Evolutionary conservation across 2,113 vertebrate species (phyloP), one percentile per base, ranked within the genome.

Genomic region (Serinus canaria): DNA sequence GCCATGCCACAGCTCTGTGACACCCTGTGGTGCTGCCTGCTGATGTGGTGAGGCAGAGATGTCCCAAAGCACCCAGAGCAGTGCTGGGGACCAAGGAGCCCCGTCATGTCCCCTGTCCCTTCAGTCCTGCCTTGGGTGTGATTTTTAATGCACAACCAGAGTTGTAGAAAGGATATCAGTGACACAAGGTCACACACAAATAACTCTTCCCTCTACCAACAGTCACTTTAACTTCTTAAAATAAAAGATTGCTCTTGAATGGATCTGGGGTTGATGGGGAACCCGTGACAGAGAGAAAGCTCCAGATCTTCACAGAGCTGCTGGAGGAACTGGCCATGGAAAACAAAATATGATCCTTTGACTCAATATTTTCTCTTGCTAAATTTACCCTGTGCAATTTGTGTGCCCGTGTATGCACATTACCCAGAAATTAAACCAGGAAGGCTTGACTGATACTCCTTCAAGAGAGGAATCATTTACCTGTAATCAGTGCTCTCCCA

Each of bases 401-500:
- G n/a, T 77, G 75, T 78, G 55, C 18, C 67, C 35, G 5, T 77
- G 49, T 22, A n/a, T 12, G 49, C 73, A 44, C 60, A 78, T 94
- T 82, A 90, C 6, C 59, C 46, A 87, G 92, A 75, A 96, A 96
- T 79, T 86, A 94, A 92, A 82, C 56, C 76, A 39, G 21, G 43
- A 81, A 81, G 62, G 44, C 52, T 86, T 89, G 92, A 90, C 66
- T 78, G 83, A 87, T 95, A 17, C 3, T 4, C 44, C 75, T 93
- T 63, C 67, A 74, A 59, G 60, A 49, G 53, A 92, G 52, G 44
- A 94, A 52, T 55, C 44, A 62, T 90, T 90, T 93, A 92, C 76
- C 89, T 95, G 92, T 79, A 94, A 94, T 79, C 86, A 87, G 37
- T 14, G 4, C 46, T 87, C 79, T 94, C 95, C 77, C 66, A 62